These are phyloP conservation scores for Exaiptasia diaphana DNA, from an alignment of 64 coral and sea anemone species.

Conservation along the genomic window DNA sequence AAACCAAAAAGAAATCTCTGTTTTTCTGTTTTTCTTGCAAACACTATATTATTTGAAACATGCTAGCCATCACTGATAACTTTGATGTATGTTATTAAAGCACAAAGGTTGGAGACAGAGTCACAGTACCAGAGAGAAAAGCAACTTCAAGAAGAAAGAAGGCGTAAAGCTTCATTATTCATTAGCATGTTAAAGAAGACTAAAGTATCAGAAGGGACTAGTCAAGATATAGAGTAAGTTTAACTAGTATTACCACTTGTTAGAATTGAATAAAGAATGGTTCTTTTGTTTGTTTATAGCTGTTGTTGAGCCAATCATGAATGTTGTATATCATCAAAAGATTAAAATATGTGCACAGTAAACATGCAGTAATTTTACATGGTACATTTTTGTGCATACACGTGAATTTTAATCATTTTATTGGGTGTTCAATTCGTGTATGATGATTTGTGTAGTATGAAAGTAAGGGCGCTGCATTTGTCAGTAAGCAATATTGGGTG, in stretches of 20 bases:
- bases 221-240: conserved; percentile 16
- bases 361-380: too few species aligned
- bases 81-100: conserved; percentile 40
- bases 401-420: too few species aligned
- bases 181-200: conserved; percentile 99
- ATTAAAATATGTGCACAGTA: too few species aligned
- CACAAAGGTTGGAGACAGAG: conserved; percentile 68
- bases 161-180: conserved; percentile 84
- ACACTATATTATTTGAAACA: background rate
- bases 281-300: background rate
- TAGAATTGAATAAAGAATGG: background rate
- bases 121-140: conserved; percentile 65
- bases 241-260: background rate
- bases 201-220: conserved; percentile 9
- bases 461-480: too few species aligned
- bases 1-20: too few species aligned
- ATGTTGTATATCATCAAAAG: background rate
- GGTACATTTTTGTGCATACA: too few species aligned
- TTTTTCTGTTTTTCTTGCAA: too few species aligned
- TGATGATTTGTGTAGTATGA: too few species aligned
- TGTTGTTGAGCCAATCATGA: background rate
- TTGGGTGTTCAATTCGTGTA: too few species aligned
- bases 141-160: conserved; percentile 88
- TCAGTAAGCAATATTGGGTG: too few species aligned
- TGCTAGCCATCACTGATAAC: too few species aligned